Evolutionary conservation across 1,140 invertebrate species (phyloP), one percentile per base, ranked within the genome.

Genomic region (Eueides isabella): DNA sequence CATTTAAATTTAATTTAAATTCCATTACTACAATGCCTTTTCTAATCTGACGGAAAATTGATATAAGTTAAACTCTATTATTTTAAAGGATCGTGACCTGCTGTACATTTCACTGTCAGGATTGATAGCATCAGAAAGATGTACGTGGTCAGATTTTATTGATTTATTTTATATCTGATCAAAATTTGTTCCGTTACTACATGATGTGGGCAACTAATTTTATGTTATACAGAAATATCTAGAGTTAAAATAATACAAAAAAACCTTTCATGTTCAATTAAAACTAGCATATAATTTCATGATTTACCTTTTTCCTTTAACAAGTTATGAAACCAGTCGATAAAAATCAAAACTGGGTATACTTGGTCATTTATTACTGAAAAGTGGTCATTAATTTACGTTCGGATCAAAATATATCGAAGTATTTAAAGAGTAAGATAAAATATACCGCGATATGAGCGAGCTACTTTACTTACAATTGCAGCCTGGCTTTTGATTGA

Each of bases 381-480:
- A 44, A 26, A 72, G 12, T 11, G 71, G 63, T 80, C 79, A 85
- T 82, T 74, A 72, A 79, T 79, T 77, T 65, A 78, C 75, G 26
- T 67, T 44, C 55, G 64, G 68, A 85, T 85, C 84, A 83, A 83
- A 87, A 85, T 79, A 82, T 63, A 82, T 85, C 67, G 71, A 76
- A 80, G 73, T 75, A 67, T 77, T 83, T 78, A 74, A 61, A 74
- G 61, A 77, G 74, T 68, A 70, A 76, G 80, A 82, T 81, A 69
- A 81, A 78, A 79, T 78, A 72, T 66, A 80, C 64, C 71, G 78
- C 71, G 78, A 84, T 83, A 80, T 70, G 62, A 72, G 77, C 67
- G 71, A 61, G 81, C 79, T 82, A 80, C 77, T 83, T 85, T 78
- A 83, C 75, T 85, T 77, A 83, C 75, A 76, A 80, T 82, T 79